Evolutionary conservation across 2,888 invertebrate species (phyloP).

Genomic region (Spicauda simplicius): DNA sequence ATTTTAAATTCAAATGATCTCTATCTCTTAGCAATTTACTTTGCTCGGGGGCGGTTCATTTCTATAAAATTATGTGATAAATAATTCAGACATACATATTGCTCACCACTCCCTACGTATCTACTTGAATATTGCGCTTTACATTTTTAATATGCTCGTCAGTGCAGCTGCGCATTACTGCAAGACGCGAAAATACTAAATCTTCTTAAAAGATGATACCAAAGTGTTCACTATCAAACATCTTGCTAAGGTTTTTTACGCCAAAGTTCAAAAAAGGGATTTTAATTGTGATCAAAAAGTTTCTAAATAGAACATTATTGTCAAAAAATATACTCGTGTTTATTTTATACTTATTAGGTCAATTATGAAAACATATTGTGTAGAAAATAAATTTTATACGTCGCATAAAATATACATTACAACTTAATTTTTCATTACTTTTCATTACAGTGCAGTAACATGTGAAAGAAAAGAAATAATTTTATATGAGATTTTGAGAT

Average conservation of each 20-base stretch:
- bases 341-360: no score
- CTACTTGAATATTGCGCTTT: conserved; percentile 2
- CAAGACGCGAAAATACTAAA: background rate
- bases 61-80: background rate
- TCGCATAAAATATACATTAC: no score
- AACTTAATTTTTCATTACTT: no score
- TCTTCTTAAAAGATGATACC: background rate
- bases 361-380: no score
- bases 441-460: no score
- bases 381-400: no score
- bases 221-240: background rate
- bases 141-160: conserved; percentile 1
- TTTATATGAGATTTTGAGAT: no score
- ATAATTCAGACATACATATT: background rate
- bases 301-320: no score
- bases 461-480: no score
- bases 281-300: background rate
- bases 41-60: background rate
- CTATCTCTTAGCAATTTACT: background rate
- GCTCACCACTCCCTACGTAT: background rate
- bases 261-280: background rate
- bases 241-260: background rate
- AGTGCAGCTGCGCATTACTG: background rate
- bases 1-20: background rate
- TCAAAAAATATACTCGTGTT: no score